Percentiles rank a stretch among this genome's conserved stretches.
phyloP scores from a whole-genome alignment of 2,888 invertebrate genomes.

The Scaeva pyrastri region DNA sequence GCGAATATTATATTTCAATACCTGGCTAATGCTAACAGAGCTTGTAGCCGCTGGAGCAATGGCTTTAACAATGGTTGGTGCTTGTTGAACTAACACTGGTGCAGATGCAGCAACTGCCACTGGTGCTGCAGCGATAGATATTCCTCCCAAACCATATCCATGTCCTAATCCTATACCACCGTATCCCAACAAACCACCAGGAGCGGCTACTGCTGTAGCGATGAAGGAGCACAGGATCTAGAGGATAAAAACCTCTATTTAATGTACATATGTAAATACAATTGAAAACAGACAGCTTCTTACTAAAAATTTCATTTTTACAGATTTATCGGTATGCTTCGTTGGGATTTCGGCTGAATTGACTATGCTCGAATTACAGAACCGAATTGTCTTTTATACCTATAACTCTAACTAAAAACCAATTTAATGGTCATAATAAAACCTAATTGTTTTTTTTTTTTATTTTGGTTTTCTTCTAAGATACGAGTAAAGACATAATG shows the following conservation, averaged over 20 bases:
- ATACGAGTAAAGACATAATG: neutral
- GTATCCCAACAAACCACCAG: slow-evolving; percentile 79
- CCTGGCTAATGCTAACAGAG: slow-evolving; percentile 86
- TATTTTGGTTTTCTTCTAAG: neutral
- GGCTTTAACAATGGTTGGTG: slow-evolving; percentile 80
- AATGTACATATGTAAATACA: neutral
- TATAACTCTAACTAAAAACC: slow-evolving; percentile 42
- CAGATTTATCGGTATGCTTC: slow-evolving; percentile 29
- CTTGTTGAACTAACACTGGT: slow-evolving; percentile 81
- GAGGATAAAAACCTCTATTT: slow-evolving; percentile 9
- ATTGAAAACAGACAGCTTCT: neutral
- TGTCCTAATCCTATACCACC: slow-evolving; percentile 54
- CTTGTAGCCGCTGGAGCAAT: slow-evolving; percentile 85
- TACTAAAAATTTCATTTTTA: slow-evolving; percentile 67
- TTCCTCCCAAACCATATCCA: slow-evolving; percentile 60
- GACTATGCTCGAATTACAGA: slow-evolving; percentile 44
- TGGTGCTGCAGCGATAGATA: slow-evolving; percentile 78
- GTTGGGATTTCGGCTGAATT: slow-evolving; percentile 49
- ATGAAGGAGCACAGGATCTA: slow-evolving; percentile 79
- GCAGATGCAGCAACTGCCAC: slow-evolving; percentile 76
- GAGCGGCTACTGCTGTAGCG: slow-evolving; percentile 78
- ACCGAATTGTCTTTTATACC: slow-evolving; percentile 66
- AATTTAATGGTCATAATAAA: slow-evolving; percentile 1
- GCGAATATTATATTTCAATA: no score
- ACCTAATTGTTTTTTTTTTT: slow-evolving; percentile 39